Base-by-base conservation (phyloP, 1,140 invertebrate species). In the Acromyrmex echinatior region DNA sequence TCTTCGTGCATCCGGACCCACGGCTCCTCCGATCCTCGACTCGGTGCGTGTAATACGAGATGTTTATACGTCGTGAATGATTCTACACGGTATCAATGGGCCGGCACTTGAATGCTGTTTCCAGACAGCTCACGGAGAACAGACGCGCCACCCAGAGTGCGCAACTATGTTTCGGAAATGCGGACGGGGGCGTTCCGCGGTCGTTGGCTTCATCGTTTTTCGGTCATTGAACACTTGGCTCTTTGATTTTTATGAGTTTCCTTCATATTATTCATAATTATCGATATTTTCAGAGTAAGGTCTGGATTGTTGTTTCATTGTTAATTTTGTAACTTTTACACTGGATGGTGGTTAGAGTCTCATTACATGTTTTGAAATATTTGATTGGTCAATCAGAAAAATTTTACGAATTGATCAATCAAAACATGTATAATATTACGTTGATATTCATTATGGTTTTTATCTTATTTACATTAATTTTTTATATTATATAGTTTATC, bases 31-130 rank as follows among this genome's bases (percentile, higher is more conserved):
- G 51, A 53, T 63, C 31, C 70, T 25, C 66, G 56, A 62, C n/a
- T 60, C n/a, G 53, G 71, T 79, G 58, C 88, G 78, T 79, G 88
- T 90, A 90, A 90, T 85, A 85, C 89, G 88, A 90, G 88, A 90
- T 90, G 89, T 90, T 90, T 90, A 90, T 79, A 79, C 79, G 78
- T 49, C 58, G 62, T 87, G 89, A 90, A 90, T 90, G 88, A 90
- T 90, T 87, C 81, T 60, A 86, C 65, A 81, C 73, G 58, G 79
- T 87, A 90, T 89, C 88, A 87, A 90, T 89, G 89, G 86, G 53
- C 79, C 73, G 51, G n/a, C 73, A 35, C 73, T 86, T 79, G 84
- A 86, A 77, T 56, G 73, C 76, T 45, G 73, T 49, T 62, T 63
- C 49, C 62, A 66, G 74, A 79, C 63, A 45, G 63, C 70, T 85